Evolutionary conservation across 2,797 vertebrate genomes (phyloP), one percentile per base, ranked within the genome.

Genomic region (Etheostoma nigrum): DNA sequence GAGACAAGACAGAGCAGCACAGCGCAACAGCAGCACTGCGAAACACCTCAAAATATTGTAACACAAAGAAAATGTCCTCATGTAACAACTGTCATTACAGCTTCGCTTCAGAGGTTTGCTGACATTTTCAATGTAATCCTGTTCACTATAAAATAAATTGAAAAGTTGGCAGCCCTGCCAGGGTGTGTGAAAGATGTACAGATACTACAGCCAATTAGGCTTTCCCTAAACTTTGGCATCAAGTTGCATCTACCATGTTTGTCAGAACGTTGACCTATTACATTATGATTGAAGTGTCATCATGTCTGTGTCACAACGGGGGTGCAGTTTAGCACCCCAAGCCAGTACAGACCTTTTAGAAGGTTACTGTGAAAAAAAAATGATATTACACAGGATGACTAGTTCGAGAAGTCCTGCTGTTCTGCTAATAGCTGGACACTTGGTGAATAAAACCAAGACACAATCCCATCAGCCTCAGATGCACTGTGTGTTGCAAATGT

Each of bases 241-340:
- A 48, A 49, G 55, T 69, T 61, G 67, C 42, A 61, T 51, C 33
- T 52, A 57, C 61, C 67, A 23, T 73, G 67, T 67, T 78, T 83
- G 74, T 40, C 19, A 54, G 62, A 74, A 57, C 12, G 8, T 16
- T 36, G 57, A 73, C 67, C 36, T 54, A 44, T 72, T 47, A 23
- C 30, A 44, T 33, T 18, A 74, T 33, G 65, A 79, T 18, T 77
- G 49, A 72, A 59, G 74, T 18, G 62, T 59, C 75, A 69, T 40
- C 11, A 13, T 58, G 69, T 69, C 49, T 33, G 61, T 47, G 62
- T 48, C 61, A 36, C 61, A 64, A 57, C n/a, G 5, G 65, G 60
- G 33, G 42, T 58, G 3, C 27, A 59, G 47, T 66, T 62, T 45
- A 42, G 19, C 47, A 61, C 52, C 14, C 48, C 19, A 13, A 63